Conservation (phyloP, 2,113 vertebrate species). For the Corythornis madagascariensis region DNA sequence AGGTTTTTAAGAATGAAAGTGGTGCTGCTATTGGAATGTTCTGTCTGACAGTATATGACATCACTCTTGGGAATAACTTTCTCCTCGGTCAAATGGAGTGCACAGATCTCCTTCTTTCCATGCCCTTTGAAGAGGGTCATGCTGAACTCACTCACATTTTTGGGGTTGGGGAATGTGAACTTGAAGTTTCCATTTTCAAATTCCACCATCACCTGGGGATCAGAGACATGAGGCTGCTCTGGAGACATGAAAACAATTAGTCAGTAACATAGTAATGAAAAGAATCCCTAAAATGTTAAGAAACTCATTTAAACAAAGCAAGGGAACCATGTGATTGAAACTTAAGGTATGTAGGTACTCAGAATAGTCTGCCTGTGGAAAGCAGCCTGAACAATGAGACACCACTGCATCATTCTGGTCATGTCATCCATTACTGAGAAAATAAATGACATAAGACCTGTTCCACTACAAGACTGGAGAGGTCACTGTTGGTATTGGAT, state of each 20-base stretch:
- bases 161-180: conserved; percentile 68
- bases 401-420: neutral
- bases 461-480: neutral
- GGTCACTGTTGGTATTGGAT: neutral
- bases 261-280: neutral
- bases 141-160: conserved; percentile 67
- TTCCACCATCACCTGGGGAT: conserved; percentile 29
- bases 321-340: neutral
- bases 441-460: neutral
- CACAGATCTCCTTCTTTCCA: conserved; percentile 57
- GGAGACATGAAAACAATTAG: conserved; percentile 23
- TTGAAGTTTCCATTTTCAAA: conserved; percentile 65
- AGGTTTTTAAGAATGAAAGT: conserved; percentile 73
- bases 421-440: neutral
- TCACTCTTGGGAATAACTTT: neutral
- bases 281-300: neutral
- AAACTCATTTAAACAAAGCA: neutral
- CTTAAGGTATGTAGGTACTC: neutral
- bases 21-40: conserved; percentile 49
- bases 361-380: neutral
- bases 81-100: conserved; percentile 30
- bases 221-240: conserved; percentile 56
- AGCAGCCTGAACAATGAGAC: neutral
- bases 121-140: conserved; percentile 70
- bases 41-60: conserved; percentile 54